Evolutionary conservation across 2,797 vertebrate species (phyloP).

Genomic region (Sebastes glaucus): DNA sequence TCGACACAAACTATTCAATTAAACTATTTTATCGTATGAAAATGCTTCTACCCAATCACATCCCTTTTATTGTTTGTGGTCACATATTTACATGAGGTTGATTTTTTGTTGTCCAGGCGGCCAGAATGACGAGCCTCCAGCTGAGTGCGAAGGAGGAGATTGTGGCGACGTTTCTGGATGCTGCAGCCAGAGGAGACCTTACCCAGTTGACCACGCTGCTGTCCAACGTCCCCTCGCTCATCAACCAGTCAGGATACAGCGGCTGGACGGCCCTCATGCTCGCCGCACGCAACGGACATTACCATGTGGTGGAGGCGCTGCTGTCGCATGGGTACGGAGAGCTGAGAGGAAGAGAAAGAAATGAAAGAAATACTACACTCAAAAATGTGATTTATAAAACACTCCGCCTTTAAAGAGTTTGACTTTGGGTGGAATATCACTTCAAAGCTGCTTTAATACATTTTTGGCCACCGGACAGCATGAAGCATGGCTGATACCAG

Average conservation of each 20-base stretch:
- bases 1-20: too few species aligned
- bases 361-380: background rate
- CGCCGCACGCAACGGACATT: constrained; percentile 90
- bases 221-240: constrained; percentile 73
- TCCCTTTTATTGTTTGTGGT: background rate
- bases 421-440: background rate
- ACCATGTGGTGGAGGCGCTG: constrained; percentile 78
- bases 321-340: constrained; percentile 86
- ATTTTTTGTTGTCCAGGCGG: background rate
- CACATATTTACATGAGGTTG: background rate
- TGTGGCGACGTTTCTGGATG: constrained; percentile 82
- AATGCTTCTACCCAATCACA: background rate
- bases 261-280: constrained; percentile 96
- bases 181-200: constrained; percentile 86
- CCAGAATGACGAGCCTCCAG: constrained; percentile 75
- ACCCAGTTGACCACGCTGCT: constrained; percentile 78
- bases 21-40: too few species aligned
- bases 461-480: too few species aligned
- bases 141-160: constrained; percentile 75
- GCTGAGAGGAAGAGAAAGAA: background rate
- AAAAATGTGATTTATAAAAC: background rate
- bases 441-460: background rate
- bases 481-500: too few species aligned
- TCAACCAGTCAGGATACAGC: constrained; percentile 81
- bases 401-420: background rate